Percentiles rank a stretch among this genome's conserved stretches.
Evolutionary conservation across 2,797 vertebrate genomes (phyloP).

Genomic region (Melanotaenia maccullochi): DNA sequence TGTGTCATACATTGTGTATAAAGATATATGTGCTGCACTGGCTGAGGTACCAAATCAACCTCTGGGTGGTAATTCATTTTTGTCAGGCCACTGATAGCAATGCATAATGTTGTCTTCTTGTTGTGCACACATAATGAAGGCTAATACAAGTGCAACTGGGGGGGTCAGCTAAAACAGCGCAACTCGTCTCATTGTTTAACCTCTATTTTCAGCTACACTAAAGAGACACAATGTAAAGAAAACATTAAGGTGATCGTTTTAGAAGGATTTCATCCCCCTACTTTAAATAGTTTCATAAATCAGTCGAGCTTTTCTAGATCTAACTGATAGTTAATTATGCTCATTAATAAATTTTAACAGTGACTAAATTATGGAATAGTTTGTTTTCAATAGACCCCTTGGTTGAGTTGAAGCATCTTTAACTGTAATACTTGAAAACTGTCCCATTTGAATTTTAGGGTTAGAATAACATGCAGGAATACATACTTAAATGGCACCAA

Average conservation of each 20-base stretch:
- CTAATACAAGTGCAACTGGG: conserved; percentile 46
- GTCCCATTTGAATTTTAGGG: background rate
- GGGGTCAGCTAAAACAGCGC: background rate
- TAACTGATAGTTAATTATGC: background rate
- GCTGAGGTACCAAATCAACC: conserved; percentile 72
- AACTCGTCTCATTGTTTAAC: conserved; percentile 9
- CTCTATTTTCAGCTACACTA: conserved; percentile 1
- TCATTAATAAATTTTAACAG: background rate
- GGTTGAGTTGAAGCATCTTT: background rate
- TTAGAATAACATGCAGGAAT: background rate
- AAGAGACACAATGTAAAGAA: background rate
- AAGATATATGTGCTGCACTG: conserved; percentile 74
- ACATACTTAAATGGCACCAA: background rate
- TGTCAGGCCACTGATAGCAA: conserved; percentile 68
- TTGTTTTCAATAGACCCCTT: conserved; percentile 13
- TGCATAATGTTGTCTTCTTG: conserved; percentile 66
- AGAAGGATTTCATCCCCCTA: background rate
- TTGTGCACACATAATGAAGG: conserved; percentile 38
- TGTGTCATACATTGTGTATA: conserved; percentile 56
- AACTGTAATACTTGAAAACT: background rate
- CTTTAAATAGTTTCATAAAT: background rate
- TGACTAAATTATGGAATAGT: background rate
- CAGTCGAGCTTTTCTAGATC: background rate
- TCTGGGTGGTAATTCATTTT: conserved; percentile 72
- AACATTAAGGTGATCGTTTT: background rate